Conservation (phyloP, 2,113 vertebrate species). For the Microtus oregoni region DNA sequence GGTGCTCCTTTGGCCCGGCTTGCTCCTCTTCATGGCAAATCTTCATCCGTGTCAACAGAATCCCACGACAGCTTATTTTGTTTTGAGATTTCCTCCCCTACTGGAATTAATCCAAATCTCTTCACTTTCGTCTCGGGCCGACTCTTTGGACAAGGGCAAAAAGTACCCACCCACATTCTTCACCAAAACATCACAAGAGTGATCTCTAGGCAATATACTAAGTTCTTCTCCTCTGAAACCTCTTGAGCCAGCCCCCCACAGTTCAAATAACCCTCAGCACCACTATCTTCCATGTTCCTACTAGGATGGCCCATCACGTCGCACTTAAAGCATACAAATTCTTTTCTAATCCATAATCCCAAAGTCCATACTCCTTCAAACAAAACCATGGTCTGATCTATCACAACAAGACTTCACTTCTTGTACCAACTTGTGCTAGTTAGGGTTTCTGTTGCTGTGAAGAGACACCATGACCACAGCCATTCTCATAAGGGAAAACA, state of each 20-base stretch:
- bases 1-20: no score
- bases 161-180: background rate
- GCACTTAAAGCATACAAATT: background rate
- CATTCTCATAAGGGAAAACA: background rate
- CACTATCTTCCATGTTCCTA: background rate
- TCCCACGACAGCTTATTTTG: no score
- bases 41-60: no score
- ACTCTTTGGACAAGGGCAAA: background rate
- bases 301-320: background rate
- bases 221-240: background rate
- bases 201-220: background rate
- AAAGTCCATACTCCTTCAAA: background rate
- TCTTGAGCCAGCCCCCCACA: background rate
- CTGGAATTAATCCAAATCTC: no score
- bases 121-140: no score
- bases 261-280: background rate
- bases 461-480: background rate
- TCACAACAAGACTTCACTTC: background rate
- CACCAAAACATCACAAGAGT: background rate
- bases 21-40: no score
- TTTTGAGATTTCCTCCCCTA: no score
- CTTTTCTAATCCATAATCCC: background rate
- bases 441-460: fast-evolving
- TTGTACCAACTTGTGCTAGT: background rate
- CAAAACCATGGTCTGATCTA: no score